These are phyloP conservation scores for Aquatica leii DNA, from an alignment of 2,888 invertebrate species.

Conservation along the genomic window DNA sequence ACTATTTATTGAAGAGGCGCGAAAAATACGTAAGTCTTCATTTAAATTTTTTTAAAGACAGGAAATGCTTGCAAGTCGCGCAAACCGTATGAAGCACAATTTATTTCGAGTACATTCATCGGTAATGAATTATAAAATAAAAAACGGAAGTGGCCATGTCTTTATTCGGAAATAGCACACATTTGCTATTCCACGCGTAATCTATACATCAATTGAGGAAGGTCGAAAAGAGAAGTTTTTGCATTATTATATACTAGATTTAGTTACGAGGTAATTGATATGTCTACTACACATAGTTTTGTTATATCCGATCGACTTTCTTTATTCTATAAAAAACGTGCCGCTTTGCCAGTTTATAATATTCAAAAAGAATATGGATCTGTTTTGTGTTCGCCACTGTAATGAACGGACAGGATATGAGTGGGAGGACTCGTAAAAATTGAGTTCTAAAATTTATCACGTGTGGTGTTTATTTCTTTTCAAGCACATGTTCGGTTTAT, in stretches of 20 bases:
- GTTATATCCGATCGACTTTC: neutral
- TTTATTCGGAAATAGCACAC: constrained; percentile 34
- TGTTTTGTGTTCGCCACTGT: constrained; percentile 37
- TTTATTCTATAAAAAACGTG: too few species aligned
- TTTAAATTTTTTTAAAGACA: too few species aligned
- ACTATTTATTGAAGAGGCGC: too few species aligned
- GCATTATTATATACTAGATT: neutral
- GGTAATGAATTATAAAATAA: too few species aligned
- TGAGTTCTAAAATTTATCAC: constrained; percentile 48
- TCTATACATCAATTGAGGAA: constrained; percentile 29
- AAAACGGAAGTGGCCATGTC: constrained; percentile 41
- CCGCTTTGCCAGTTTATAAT: neutral
- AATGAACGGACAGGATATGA: constrained; percentile 50
- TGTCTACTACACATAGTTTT: neutral
- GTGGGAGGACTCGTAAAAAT: constrained; percentile 54
- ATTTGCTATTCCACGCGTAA: constrained; percentile 21
- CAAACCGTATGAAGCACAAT: too few species aligned
- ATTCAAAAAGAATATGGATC: constrained; percentile 29
- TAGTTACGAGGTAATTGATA: neutral
- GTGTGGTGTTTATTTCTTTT: constrained; percentile 42
- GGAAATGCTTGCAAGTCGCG: too few species aligned
- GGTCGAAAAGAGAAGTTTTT: constrained; percentile 27
- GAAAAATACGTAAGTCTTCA: too few species aligned
- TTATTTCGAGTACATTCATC: too few species aligned
- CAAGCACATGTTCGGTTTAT: constrained; percentile 27